A percentile compares a stretch with the other conserved stretches of the same genome.
phyloP scores from a whole-genome alignment of 1,140 invertebrate species.

The Sarcophaga bullata region DNA sequence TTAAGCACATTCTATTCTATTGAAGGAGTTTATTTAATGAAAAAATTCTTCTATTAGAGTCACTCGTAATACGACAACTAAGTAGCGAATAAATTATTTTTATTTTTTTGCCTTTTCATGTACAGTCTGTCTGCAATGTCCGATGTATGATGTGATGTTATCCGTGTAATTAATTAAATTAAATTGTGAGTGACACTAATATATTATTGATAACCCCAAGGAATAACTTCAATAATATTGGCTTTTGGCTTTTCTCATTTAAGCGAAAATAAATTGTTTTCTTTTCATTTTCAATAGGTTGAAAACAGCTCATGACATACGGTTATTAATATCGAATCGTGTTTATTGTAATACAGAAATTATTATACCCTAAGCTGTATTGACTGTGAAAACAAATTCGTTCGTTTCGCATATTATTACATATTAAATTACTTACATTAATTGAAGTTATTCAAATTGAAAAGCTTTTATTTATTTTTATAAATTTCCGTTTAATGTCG shows the following conservation, averaged over 20 bases:
- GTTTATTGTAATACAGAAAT: no score
- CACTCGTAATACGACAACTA: background rate
- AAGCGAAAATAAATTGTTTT: background rate
- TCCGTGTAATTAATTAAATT: conserved; percentile 4
- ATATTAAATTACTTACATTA: no score
- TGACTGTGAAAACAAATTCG: no score
- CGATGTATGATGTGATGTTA: background rate
- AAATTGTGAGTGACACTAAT: background rate
- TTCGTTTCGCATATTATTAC: no score
- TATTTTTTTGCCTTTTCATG: no score
- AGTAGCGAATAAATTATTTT: background rate
- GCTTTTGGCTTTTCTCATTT: background rate
- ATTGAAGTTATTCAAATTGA: no score
- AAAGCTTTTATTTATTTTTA: no score
- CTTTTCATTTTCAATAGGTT: no score
- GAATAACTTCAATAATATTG: background rate
- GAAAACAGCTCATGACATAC: no score
- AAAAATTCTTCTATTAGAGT: background rate
- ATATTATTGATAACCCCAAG: background rate
- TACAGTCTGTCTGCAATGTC: background rate
- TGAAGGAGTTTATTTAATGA: background rate
- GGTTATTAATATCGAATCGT: no score
- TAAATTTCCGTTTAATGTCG: no score
- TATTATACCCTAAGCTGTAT: no score
- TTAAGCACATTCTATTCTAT: background rate